These are phyloP conservation scores for Epinephelus fuscoguttatus DNA, from an alignment of 2,113 vertebrate genomes.

Conservation along the genomic window DNA sequence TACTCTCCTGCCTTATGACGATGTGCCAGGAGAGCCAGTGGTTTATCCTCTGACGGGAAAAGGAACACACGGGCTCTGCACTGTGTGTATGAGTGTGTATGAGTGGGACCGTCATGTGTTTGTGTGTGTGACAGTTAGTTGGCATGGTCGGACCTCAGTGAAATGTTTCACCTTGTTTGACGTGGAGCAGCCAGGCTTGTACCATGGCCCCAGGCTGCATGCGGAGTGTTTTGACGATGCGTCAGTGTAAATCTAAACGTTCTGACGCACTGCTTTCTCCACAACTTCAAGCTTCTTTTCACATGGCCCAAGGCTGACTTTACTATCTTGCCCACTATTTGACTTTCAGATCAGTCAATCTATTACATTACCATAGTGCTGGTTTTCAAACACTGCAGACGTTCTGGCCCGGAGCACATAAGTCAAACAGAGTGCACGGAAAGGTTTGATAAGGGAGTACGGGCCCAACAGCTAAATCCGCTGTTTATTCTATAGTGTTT, in stretches of 20 bases:
- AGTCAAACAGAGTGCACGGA: conserved; percentile 59
- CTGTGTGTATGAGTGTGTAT: conserved; percentile 7
- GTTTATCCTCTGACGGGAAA: conserved; percentile 33
- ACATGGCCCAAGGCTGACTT: conserved; percentile 43
- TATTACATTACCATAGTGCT: conserved; percentile 59
- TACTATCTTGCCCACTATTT: conserved; percentile 57
- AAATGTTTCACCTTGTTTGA: conserved; percentile 58
- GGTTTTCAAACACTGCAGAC: conserved; percentile 58
- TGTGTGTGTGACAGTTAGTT: conserved; percentile 62
- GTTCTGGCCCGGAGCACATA: conserved; percentile 36
- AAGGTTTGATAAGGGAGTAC: conserved; percentile 63
- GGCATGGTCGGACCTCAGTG: conserved; percentile 35
- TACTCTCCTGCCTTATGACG: conserved; percentile 1
- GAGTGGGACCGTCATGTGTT: background rate
- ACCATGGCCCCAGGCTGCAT: conserved; percentile 21
- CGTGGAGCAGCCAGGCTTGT: conserved; percentile 31
- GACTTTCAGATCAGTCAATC: conserved; percentile 62
- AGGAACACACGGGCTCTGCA: conserved; percentile 3
- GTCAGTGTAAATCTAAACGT: conserved; percentile 56
- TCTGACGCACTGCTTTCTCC: conserved; percentile 31
- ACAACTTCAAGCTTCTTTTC: conserved; percentile 43
- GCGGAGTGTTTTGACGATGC: conserved; percentile 45
- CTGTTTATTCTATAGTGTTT: conserved; percentile 62
- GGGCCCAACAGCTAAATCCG: conserved; percentile 57
- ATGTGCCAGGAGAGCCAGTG: conserved; percentile 11